A percentile compares a stretch with the other conserved stretches of the same genome.
phyloP scores from a whole-genome alignment of 2,113 vertebrate species.

The Istiophorus platypterus region DNA sequence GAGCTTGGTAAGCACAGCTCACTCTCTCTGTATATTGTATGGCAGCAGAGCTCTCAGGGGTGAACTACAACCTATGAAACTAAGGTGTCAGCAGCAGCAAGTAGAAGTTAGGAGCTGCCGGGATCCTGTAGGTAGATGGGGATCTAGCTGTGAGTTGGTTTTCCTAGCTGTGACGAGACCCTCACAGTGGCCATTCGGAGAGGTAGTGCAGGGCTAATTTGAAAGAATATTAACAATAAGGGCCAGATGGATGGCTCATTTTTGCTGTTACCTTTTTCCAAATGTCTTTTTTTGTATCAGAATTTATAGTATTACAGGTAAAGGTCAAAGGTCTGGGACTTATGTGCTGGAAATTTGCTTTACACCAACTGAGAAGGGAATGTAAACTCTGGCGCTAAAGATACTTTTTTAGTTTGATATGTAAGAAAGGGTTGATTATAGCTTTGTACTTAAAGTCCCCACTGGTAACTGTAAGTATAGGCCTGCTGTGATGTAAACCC shows the following conservation, averaged over 20 bases:
- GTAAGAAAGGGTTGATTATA: slow-evolving; percentile 47
- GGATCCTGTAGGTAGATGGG: slow-evolving; percentile 71
- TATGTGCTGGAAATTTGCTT: slow-evolving; percentile 54
- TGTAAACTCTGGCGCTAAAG: slow-evolving; percentile 25
- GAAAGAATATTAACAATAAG: slow-evolving; percentile 69
- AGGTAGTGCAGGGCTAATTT: slow-evolving; percentile 54
- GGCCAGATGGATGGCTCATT: slow-evolving; percentile 70
- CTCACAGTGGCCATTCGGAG: slow-evolving; percentile 77
- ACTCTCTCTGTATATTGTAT: slow-evolving; percentile 71
- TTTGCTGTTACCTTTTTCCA: slow-evolving; percentile 53
- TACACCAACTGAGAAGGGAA: slow-evolving; percentile 44
- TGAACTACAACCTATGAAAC: slow-evolving; percentile 78
- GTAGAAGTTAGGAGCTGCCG: slow-evolving; percentile 60
- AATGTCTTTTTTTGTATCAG: slow-evolving; percentile 43
- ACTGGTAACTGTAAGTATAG: slow-evolving; percentile 36
- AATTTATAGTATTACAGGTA: slow-evolving; percentile 55
- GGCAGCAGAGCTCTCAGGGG: slow-evolving; percentile 78
- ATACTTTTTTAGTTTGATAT: slow-evolving; percentile 25
- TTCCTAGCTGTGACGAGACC: slow-evolving; percentile 77
- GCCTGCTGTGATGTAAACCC: slow-evolving; percentile 57
- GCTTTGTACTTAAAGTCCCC: slow-evolving; percentile 27
- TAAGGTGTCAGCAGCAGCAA: slow-evolving; percentile 80
- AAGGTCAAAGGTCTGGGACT: slow-evolving; percentile 65
- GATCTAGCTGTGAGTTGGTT: slow-evolving; percentile 77
- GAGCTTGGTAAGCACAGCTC: slow-evolving; percentile 77